Conservation (phyloP, 2,113 vertebrate genomes). For the Elephantulus edwardii region DNA sequence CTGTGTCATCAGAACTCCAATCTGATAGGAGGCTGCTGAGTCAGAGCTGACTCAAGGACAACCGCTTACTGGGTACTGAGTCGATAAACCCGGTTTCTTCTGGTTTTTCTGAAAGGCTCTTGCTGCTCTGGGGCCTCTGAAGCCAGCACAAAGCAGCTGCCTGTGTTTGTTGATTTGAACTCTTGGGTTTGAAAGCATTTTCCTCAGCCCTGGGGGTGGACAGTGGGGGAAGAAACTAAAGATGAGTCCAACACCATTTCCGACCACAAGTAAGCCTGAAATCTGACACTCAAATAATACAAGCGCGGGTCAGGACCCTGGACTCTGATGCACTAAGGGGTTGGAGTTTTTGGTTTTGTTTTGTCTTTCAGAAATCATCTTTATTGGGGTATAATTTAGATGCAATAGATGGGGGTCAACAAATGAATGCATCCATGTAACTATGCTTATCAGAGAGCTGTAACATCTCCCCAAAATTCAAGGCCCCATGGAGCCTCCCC, state of each 20-base stretch:
- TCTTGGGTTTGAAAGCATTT: neutral
- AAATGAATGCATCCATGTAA: neutral
- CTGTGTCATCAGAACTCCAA: too few relatives aligned
- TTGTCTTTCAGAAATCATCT: neutral
- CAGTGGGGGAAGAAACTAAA: neutral
- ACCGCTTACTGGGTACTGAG: neutral
- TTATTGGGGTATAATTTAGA: neutral
- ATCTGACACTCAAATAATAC: neutral
- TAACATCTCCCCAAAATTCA: neutral
- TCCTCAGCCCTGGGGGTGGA: neutral
- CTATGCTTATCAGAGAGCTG: neutral
- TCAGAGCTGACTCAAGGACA: neutral
- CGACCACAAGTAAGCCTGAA: conserved; percentile 21
- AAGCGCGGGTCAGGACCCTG: neutral
- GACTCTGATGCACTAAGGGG: neutral
- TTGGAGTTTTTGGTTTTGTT: neutral
- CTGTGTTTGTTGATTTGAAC: neutral
- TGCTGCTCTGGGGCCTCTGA: neutral
- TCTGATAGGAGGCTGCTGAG: neutral
- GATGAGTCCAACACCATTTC: neutral
- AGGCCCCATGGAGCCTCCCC: neutral
- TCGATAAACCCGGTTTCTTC: neutral
- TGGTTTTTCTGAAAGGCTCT: neutral
- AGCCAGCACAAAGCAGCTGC: neutral
- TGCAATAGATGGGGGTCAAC: neutral